Conservation (phyloP, 2,797 vertebrate species). For the Percopsis omiscomaycus region DNA sequence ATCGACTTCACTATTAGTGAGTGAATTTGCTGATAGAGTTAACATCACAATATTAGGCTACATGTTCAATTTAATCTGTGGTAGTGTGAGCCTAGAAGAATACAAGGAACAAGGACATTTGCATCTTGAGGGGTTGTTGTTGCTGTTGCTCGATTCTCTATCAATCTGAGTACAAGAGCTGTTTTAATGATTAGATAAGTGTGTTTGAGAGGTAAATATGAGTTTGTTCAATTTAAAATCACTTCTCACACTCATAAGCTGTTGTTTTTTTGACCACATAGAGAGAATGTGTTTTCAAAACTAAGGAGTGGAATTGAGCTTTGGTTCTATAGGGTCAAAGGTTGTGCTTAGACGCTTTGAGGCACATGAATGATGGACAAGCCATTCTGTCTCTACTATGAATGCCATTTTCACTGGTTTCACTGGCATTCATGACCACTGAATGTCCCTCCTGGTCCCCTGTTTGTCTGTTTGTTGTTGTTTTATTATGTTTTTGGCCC, state of each 20-base stretch:
- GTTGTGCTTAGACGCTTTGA: too few relatives aligned
- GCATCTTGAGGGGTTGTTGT: background rate
- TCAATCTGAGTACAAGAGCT: background rate
- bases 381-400: too few relatives aligned
- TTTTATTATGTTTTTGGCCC: background rate
- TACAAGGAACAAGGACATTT: background rate
- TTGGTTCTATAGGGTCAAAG: background rate
- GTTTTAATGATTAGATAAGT: constrained; percentile 2
- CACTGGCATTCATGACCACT: too few relatives aligned
- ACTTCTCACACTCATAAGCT: constrained; percentile 11
- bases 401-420: too few relatives aligned
- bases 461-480: background rate
- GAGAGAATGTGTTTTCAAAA: constrained; percentile 4
- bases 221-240: constrained; percentile 10
- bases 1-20: background rate
- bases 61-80: too few relatives aligned
- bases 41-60: background rate
- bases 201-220: constrained; percentile 20
- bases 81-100: background rate
- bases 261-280: constrained; percentile 26
- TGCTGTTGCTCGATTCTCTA: background rate
- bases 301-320: background rate
- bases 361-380: too few relatives aligned
- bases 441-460: background rate
- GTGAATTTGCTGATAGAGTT: background rate